A percentile compares a stretch with the other conserved stretches of the same genome.
Evolutionary conservation across 2,888 invertebrate genomes (phyloP).

Genomic region (Conchocele bisecta): DNA sequence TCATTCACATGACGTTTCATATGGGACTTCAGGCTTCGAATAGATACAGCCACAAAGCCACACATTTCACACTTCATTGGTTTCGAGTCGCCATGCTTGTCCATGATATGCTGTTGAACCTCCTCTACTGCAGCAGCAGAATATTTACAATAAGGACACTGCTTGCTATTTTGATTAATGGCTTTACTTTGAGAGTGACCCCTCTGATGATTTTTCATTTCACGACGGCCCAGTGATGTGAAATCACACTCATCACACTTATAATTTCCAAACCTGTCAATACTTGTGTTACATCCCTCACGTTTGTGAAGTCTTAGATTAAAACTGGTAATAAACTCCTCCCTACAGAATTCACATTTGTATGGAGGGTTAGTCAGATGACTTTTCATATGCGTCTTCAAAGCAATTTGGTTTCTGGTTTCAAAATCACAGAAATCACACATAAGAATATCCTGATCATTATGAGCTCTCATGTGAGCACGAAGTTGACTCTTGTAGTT

Average conservation of each 20-base stretch:
- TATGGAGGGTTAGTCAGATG: conserved; percentile 65
- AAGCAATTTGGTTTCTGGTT: conserved; percentile 67
- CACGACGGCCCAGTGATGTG: conserved; percentile 57
- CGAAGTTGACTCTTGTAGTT: conserved; percentile 81
- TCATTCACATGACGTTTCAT: conserved; percentile 82
- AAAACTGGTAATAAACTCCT: conserved; percentile 57
- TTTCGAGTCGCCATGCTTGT: conserved; percentile 61
- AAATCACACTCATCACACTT: conserved; percentile 74
- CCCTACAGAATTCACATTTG: conserved; percentile 64
- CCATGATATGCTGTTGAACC: conserved; percentile 59
- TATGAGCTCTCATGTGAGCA: conserved; percentile 80
- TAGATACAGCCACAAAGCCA: conserved; percentile 80
- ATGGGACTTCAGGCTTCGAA: conserved; percentile 80
- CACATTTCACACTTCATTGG: conserved; percentile 77
- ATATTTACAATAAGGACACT: conserved; percentile 73
- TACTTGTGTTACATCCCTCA: conserved; percentile 22
- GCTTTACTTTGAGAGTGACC: conserved; percentile 46
- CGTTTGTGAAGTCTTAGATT: conserved; percentile 60
- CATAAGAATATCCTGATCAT: conserved; percentile 72
- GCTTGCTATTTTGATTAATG: conserved; percentile 40
- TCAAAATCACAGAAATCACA: conserved; percentile 78
- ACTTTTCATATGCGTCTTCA: conserved; percentile 59
- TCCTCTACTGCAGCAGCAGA: conserved; percentile 58
- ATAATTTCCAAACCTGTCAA: conserved; percentile 16
- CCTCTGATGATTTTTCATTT: conserved; percentile 66